A percentile compares a stretch with the other conserved stretches of the same genome.
Evolutionary conservation across 2,113 vertebrate species (phyloP).

Genomic region (Barnardius zonarius): DNA sequence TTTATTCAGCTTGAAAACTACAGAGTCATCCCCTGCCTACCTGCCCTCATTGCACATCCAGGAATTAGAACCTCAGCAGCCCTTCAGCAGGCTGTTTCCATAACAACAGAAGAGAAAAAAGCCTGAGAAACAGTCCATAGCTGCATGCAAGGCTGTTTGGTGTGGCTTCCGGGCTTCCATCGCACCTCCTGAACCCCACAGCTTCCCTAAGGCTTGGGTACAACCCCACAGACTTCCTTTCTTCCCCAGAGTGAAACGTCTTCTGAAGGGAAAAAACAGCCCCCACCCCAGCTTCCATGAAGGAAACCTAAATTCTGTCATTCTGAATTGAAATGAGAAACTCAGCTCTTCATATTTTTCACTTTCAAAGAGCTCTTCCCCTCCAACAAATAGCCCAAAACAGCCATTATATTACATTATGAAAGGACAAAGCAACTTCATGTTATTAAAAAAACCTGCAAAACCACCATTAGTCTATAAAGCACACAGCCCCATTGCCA

Average conservation of each 20-base stretch:
- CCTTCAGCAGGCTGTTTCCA: slow-evolving; percentile 29
- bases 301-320: neutral
- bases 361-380: neutral
- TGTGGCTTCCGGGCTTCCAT: neutral
- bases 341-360: neutral
- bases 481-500: rapidly evolving
- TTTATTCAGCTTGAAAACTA: neutral
- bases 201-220: neutral
- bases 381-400: neutral
- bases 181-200: neutral
- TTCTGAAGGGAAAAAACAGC: neutral
- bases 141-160: neutral
- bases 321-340: neutral
- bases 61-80: slow-evolving; percentile 4
- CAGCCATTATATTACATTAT: neutral
- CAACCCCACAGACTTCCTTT: neutral
- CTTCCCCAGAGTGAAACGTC: neutral
- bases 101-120: slow-evolving; percentile 34
- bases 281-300: neutral
- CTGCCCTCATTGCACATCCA: neutral
- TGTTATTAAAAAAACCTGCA: neutral
- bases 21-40: neutral
- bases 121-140: neutral
- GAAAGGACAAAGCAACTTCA: neutral
- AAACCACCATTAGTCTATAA: neutral